phyloP scores from a whole-genome alignment of 2,113 vertebrate species.

The Chunga burmeisteri region DNA sequence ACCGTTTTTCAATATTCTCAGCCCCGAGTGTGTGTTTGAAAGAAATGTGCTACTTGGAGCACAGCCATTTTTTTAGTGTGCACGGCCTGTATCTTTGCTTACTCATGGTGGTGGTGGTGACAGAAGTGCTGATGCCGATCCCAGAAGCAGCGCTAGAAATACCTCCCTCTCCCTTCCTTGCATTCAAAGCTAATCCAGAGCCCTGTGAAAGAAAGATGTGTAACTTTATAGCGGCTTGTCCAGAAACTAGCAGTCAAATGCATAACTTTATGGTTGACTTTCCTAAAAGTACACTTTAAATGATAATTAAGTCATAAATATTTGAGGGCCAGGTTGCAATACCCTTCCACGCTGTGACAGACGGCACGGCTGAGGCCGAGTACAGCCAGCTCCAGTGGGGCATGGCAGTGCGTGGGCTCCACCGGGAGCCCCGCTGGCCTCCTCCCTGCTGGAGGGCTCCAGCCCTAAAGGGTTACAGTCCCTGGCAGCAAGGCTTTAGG shows the following conservation, averaged over 20 bases:
- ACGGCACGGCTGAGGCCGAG: fast-evolving
- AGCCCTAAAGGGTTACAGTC: background rate
- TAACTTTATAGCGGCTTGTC: background rate
- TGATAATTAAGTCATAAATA: background rate
- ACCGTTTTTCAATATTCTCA: constrained; percentile 60
- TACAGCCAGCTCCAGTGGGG: fast-evolving
- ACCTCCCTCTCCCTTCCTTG: background rate
- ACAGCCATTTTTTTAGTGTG: constrained; percentile 33
- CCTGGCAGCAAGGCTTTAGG: background rate
- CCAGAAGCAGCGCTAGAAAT: constrained; percentile 2
- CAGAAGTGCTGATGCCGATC: constrained; percentile 7
- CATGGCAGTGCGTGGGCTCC: fast-evolving
- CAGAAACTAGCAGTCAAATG: background rate
- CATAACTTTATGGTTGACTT: background rate
- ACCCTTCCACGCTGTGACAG: fast-evolving
- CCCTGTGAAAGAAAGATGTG: background rate
- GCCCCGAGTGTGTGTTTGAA: constrained; percentile 53
- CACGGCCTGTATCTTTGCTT: constrained; percentile 11
- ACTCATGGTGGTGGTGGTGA: constrained; percentile 37
- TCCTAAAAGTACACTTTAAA: background rate
- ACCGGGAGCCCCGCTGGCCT: fast-evolving
- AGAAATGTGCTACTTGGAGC: constrained; percentile 68
- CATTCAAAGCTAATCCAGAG: constrained; percentile 20
- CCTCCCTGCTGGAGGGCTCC: fast-evolving
- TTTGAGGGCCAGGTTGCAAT: background rate